Percentiles rank a stretch among this genome's conserved stretches.
These are phyloP conservation scores for Tiliqua scincoides DNA, from an alignment of 2,113 vertebrate species.

Conservation along the genomic window DNA sequence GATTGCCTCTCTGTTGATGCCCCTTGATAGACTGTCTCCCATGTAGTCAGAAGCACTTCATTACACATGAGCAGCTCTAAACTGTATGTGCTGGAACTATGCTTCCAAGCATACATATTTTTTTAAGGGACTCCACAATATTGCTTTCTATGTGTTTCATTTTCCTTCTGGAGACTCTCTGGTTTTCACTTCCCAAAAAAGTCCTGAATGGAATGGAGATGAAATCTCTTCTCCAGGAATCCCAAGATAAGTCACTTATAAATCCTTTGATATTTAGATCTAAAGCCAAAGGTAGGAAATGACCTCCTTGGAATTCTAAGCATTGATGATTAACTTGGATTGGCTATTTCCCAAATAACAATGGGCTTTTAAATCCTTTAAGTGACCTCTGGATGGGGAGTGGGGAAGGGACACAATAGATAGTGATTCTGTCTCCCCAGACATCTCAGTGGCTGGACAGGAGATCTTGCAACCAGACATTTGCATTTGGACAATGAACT, in stretches of 20 bases:
- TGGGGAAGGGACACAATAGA: not conserved
- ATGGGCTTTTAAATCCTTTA: constrained; percentile 9
- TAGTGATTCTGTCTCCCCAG: not conserved
- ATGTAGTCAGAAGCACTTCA: not conserved
- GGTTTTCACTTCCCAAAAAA: not conserved
- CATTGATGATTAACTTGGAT: constrained; percentile 23
- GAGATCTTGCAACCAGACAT: not conserved
- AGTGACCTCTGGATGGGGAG: not conserved
- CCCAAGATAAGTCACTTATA: not conserved
- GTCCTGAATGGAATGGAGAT: not conserved
- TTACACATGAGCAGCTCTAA: not conserved
- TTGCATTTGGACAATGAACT: not conserved
- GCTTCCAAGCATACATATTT: not conserved
- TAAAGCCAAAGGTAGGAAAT: constrained; percentile 19
- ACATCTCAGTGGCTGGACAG: not conserved
- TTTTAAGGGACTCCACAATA: not conserved
- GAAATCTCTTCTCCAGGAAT: not conserved
- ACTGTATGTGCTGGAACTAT: not conserved
- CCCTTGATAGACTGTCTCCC: not conserved
- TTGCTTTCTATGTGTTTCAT: not conserved
- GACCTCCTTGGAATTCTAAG: constrained; percentile 12
- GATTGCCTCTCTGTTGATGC: too few species aligned
- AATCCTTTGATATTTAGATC: constrained; percentile 15
- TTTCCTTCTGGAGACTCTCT: not conserved
- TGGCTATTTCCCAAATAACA: constrained; percentile 1